These are phyloP conservation scores for Meteorus sp. DNA, from an alignment of 1,140 invertebrate genomes.

Conservation along the genomic window DNA sequence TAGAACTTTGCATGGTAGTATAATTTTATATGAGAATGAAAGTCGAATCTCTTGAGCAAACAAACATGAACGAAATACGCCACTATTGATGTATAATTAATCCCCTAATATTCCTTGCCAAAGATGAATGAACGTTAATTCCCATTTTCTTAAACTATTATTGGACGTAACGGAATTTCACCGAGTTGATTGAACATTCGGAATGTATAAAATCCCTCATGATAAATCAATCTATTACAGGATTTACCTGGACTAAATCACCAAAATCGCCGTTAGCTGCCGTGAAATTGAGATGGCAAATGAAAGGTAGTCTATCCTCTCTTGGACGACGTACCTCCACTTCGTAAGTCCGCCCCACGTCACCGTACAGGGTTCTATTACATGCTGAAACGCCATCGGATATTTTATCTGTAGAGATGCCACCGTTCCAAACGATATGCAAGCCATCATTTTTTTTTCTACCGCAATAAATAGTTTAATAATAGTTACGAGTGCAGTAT, in stretches of 20 bases:
- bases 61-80: neutral
- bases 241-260: constrained; percentile 75
- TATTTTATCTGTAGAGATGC: no score
- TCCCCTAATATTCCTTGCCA: no score
- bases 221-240: no score
- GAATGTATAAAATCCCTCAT: no score
- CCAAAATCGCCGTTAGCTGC: constrained; percentile 71
- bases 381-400: constrained; percentile 67
- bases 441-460: neutral
- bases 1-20: no score
- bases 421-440: no score
- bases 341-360: constrained; percentile 76
- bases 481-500: constrained; percentile 76
- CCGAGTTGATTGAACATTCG: no score
- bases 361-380: constrained; percentile 80
- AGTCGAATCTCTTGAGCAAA: neutral
- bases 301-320: constrained; percentile 74
- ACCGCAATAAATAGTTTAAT: neutral
- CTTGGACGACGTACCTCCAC: constrained; percentile 73
- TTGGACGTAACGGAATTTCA: no score
- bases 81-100: no score
- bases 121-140: no score
- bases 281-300: constrained; percentile 80
- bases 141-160: no score
- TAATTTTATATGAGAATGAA: no score